Evolutionary conservation across 2,113 vertebrate species (phyloP), one percentile per base, ranked within the genome.

Genomic region (Bagarius yarrelli): DNA sequence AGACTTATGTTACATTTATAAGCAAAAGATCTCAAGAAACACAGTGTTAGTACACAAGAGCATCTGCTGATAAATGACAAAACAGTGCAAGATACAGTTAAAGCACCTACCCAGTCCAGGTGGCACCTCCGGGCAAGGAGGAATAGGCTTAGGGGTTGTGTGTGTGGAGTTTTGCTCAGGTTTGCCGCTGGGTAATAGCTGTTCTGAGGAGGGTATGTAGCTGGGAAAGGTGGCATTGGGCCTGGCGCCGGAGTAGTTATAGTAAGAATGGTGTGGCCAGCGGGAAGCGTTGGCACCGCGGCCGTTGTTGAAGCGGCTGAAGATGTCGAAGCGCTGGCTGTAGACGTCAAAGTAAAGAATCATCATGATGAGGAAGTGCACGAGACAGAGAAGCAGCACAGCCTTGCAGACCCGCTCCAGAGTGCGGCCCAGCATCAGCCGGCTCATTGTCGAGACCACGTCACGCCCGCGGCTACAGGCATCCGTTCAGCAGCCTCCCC

Each of bases 351-450:
- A 98, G 93, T 99, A 99, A 84, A 99, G 94, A 89, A 99, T 98
- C 95, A 98, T 97, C 89, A 98, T 97, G 88, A 99, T 96, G 78
- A 98, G 92, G 0, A 98, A 99, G 92, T 99, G 98, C 86, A 99
- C 94, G 87, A 98, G 91, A 94, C 98, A 99, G 80, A 99, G 95
- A 87, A 99, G 93, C 89, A 99, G 94, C 89, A 99, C 96, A 0
- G 96, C 98, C 93, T 99, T 99, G 93, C 98, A 99, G 92, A 99
- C 95, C 88, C 97, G 96, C 95, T 99, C 98, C 94, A 99, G 94
- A 90, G 96, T 99, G 85, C 96, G 95, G 87, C 97, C 98, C 92
- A 99, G 92, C 93, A 96, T 95, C 95, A 99, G 92, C 94, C 98
- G 98, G 95, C 95, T 96, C 98, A 99, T 99, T 96, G 96, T 97